phyloP scores from a whole-genome alignment of 2,113 vertebrate species.

The Tetrao urogallus region DNA sequence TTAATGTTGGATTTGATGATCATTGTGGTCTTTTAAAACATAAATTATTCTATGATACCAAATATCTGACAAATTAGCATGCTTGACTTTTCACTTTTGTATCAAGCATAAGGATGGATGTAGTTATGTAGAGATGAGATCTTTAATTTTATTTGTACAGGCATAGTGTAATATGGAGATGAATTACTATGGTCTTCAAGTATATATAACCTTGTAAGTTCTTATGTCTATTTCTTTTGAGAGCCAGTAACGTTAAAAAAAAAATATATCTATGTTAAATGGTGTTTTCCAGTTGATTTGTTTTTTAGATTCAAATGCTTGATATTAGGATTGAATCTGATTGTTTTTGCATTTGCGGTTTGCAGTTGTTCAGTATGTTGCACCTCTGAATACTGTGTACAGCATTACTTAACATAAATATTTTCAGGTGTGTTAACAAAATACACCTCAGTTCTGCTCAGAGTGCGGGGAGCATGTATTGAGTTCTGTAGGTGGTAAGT shows the following conservation, averaged over 20 bases:
- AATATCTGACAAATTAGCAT: background rate
- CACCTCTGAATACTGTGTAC: background rate
- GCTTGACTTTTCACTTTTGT: background rate
- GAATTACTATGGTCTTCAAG: background rate
- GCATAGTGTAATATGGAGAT: background rate
- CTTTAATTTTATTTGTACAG: background rate
- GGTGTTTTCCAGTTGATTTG: background rate
- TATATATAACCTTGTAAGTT: background rate
- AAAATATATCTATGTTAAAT: background rate
- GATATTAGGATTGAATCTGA: background rate
- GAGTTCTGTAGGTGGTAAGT: background rate
- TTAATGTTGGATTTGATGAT: too few species aligned
- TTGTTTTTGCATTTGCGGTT: slow-evolving; percentile 1
- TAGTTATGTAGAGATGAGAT: background rate
- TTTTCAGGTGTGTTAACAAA: background rate
- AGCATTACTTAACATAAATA: background rate
- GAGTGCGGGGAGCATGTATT: background rate
- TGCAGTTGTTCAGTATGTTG: background rate
- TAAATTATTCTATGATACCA: too few species aligned
- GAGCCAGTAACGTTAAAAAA: background rate
- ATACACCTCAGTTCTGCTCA: background rate
- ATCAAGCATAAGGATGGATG: background rate
- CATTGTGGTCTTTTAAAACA: too few species aligned
- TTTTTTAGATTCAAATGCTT: background rate
- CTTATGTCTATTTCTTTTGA: background rate